Conservation (phyloP, 2,113 vertebrate genomes). For the Equus quagga region DNA sequence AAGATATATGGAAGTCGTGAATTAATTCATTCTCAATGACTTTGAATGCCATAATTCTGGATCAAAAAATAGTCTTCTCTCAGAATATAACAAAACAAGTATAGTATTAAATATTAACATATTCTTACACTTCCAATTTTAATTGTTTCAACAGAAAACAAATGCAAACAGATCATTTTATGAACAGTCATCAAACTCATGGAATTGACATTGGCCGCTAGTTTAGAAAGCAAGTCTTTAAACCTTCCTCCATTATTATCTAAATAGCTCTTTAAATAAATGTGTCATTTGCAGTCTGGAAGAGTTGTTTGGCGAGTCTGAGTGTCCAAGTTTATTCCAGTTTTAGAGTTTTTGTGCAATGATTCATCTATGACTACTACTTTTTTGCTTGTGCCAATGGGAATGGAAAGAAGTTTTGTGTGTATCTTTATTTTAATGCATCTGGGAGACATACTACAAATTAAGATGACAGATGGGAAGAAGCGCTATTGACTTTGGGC, state of each 20-base stretch:
- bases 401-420: constrained; percentile 11
- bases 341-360: constrained; percentile 56
- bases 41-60: not conserved
- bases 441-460: constrained; percentile 47
- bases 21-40: constrained; percentile 1
- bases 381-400: not conserved
- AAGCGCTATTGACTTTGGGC: constrained; percentile 51
- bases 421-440: constrained; percentile 59
- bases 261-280: constrained; percentile 51
- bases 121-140: not conserved
- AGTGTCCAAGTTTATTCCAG: constrained; percentile 16
- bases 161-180: not conserved
- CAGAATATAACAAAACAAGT: constrained; percentile 7
- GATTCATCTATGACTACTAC: constrained; percentile 43
- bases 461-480: constrained; percentile 68
- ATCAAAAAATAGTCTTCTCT: not conserved
- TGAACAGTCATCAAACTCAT: not conserved
- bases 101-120: not conserved
- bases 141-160: constrained; percentile 52
- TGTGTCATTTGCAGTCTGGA: constrained; percentile 25
- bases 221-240: constrained; percentile 55
- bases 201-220: not conserved
- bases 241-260: not conserved
- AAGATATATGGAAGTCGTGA: not conserved
- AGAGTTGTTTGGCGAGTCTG: not conserved